phyloP scores from a whole-genome alignment of 2,113 vertebrate genomes.

The Oxyruncus cristatus region DNA sequence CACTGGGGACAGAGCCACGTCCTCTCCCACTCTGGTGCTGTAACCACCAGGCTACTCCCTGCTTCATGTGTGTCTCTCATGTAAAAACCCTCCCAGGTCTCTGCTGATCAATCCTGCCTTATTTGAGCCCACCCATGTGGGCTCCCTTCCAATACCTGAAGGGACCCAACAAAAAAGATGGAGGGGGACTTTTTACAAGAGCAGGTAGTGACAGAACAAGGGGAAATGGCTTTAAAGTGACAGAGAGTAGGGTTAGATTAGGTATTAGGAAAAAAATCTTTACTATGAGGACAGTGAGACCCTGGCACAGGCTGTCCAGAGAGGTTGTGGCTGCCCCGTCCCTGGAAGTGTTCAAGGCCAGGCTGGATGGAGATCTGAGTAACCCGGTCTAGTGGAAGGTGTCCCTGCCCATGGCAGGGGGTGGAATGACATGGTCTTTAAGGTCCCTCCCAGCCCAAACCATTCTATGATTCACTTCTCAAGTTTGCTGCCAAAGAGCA shows the following conservation, averaged over 20 bases:
- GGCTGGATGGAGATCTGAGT: neutral
- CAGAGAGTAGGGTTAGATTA: neutral
- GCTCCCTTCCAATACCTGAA: neutral
- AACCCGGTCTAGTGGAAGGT: neutral
- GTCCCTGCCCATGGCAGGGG: neutral
- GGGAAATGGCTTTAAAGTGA: neutral
- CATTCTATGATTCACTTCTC: neutral
- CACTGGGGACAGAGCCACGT: rapidly evolving
- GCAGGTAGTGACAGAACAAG: neutral
- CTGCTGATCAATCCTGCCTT: neutral
- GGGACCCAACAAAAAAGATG: neutral
- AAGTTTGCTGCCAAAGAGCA: no score
- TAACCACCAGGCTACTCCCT: no score
- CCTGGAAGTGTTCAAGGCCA: neutral
- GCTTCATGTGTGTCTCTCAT: no score
- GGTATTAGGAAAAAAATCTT: neutral
- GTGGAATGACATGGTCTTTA: neutral
- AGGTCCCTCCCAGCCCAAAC: neutral
- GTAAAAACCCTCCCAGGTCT: neutral
- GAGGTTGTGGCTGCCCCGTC: neutral
- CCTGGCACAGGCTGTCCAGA: neutral
- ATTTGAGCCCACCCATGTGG: neutral
- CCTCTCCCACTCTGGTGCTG: rapidly evolving
- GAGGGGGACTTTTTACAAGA: neutral
- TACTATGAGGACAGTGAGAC: neutral